A percentile compares a stretch with the other conserved stretches of the same genome.
Conservation (phyloP, 2,113 vertebrate genomes). For the Vicugna pacos region DNA sequence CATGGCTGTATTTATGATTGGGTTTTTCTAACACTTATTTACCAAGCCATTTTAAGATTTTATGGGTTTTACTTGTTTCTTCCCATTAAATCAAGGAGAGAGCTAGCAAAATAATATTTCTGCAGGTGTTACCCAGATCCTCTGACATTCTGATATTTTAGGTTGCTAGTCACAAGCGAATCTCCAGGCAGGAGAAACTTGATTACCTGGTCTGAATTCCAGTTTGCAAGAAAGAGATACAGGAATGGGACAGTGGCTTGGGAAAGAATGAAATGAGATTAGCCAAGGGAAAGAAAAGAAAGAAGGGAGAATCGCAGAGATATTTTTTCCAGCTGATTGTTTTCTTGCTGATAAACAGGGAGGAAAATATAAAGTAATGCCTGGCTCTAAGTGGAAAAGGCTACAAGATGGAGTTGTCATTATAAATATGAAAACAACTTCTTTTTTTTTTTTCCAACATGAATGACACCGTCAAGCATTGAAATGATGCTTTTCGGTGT, state of each 20-base stretch:
- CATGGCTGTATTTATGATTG: neutral
- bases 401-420: neutral
- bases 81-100: neutral
- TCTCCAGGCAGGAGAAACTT: neutral
- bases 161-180: neutral
- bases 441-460: neutral
- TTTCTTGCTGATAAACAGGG: neutral
- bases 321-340: neutral
- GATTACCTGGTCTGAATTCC: neutral
- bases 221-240: neutral
- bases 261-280: neutral
- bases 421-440: neutral
- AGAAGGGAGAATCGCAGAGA: neutral
- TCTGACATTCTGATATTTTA: neutral
- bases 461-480: neutral
- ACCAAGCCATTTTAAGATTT: neutral
- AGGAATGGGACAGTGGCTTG: neutral
- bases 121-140: neutral
- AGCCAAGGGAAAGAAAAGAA: neutral
- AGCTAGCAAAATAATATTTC: neutral
- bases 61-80: neutral
- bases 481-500: neutral
- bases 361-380: neutral
- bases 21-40: constrained; percentile 39
- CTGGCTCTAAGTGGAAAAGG: neutral